These are phyloP conservation scores for Bombus impatiens DNA, from an alignment of 1,140 invertebrate species.

Conservation along the genomic window DNA sequence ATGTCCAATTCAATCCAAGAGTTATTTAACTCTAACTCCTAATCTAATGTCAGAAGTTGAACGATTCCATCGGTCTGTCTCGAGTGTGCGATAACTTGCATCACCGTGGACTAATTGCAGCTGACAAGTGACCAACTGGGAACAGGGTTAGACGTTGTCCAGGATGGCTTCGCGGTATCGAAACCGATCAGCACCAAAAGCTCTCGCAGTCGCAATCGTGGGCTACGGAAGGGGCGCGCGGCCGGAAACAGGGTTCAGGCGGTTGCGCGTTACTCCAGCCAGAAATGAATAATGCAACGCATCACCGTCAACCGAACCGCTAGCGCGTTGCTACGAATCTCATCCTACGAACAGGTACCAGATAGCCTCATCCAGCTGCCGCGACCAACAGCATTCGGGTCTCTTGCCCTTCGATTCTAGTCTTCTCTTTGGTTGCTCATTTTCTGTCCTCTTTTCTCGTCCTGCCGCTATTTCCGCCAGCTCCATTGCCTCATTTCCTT, in stretches of 20 bases:
- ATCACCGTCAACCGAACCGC: constrained; percentile 75
- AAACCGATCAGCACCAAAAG: constrained; percentile 65
- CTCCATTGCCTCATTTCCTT: constrained; percentile 16
- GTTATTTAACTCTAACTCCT: background rate
- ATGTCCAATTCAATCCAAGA: no score
- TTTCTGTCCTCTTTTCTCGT: constrained; percentile 24
- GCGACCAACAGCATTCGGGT: background rate
- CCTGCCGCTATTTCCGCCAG: constrained; percentile 13
- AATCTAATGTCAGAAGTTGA: background rate
- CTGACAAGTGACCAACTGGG: constrained; percentile 65
- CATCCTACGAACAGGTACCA: constrained; percentile 71
- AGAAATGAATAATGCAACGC: constrained; percentile 80
- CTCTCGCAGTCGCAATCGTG: constrained; percentile 51
- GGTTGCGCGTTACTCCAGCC: constrained; percentile 69
- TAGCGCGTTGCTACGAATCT: constrained; percentile 73
- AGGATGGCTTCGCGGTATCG: constrained; percentile 70
- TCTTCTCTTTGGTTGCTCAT: constrained; percentile 2
- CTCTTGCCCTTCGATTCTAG: background rate
- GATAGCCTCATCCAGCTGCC: background rate
- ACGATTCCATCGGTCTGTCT: background rate
- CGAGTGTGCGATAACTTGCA: background rate
- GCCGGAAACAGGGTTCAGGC: constrained; percentile 63
- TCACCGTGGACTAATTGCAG: constrained; percentile 69
- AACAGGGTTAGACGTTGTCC: constrained; percentile 52
- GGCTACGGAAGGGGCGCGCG: constrained; percentile 12